Percentiles rank a stretch among this genome's conserved stretches.
phyloP scores from a whole-genome alignment of 2,888 invertebrate species.

The Erynnis tages region DNA sequence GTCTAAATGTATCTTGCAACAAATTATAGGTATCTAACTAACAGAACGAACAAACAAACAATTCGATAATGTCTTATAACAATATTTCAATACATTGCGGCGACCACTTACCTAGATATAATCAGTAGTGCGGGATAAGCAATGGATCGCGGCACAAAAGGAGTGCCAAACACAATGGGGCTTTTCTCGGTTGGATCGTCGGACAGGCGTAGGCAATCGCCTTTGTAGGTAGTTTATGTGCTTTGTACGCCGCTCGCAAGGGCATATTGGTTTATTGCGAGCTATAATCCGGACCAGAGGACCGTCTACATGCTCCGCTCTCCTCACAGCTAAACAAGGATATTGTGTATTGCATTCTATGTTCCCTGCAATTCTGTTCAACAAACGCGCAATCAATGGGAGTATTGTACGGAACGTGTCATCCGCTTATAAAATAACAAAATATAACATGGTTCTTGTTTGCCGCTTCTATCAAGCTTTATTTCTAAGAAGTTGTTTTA shows the following conservation, averaged over 20 bases:
- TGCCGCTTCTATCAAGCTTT: too few relatives aligned
- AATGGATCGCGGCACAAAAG: slow-evolving; percentile 46
- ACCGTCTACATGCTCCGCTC: slow-evolving; percentile 26
- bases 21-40: too few relatives aligned
- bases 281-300: slow-evolving; percentile 37
- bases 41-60: too few relatives aligned
- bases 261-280: slow-evolving; percentile 41
- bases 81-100: slow-evolving; percentile 1
- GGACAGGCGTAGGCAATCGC: slow-evolving; percentile 55
- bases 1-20: too few relatives aligned
- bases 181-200: slow-evolving; percentile 49
- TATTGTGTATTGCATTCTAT: slow-evolving; percentile 23
- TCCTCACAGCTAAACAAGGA: slow-evolving; percentile 24
- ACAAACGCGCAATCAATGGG: slow-evolving; percentile 16
- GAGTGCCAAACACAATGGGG: slow-evolving; percentile 56
- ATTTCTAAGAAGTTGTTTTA: too few relatives aligned
- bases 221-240: slow-evolving; percentile 62
- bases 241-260: slow-evolving; percentile 43
- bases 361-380: slow-evolving; percentile 8
- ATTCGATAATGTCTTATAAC: too few relatives aligned
- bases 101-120: slow-evolving; percentile 8
- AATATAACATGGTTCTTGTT: too few relatives aligned
- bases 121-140: slow-evolving; percentile 13
- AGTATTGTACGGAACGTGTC: background rate
- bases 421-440: background rate